phyloP scores from a whole-genome alignment of 2,888 invertebrate species.

The Octonoba sinensis region DNA sequence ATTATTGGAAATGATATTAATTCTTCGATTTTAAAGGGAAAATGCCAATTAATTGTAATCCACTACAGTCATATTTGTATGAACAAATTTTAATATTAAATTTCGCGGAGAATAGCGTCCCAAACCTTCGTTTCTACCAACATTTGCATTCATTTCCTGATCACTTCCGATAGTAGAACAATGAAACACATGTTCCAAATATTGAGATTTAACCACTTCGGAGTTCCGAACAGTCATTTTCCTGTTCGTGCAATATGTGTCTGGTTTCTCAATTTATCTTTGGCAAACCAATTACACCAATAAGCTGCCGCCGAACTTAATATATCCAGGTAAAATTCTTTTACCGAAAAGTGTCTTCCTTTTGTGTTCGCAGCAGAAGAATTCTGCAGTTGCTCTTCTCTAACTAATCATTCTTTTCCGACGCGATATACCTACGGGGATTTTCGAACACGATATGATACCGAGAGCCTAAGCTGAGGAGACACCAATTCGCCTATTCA shows the following conservation, averaged over 20 bases:
- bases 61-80: too few species aligned
- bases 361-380: constrained; percentile 47
- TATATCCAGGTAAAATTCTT: constrained; percentile 27
- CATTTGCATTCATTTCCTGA: too few species aligned
- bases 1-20: too few species aligned
- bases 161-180: too few species aligned
- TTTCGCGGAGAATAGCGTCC: too few species aligned
- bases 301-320: constrained; percentile 12
- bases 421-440: constrained; percentile 3
- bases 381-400: constrained; percentile 31
- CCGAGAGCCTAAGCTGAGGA: background rate
- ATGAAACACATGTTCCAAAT: too few species aligned
- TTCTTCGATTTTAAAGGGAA: too few species aligned
- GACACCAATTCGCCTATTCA: constrained; percentile 22
- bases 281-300: constrained; percentile 44
- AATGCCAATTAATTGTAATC: too few species aligned
- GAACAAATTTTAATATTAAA: too few species aligned
- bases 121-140: too few species aligned
- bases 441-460: constrained; percentile 38
- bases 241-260: background rate
- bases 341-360: constrained; percentile 14
- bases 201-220: too few species aligned
- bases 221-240: too few species aligned
- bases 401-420: constrained; percentile 53
- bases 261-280: constrained; percentile 3